These are phyloP conservation scores for Pipa parva DNA, from an alignment of 2,113 vertebrate species.

Conservation along the genomic window DNA sequence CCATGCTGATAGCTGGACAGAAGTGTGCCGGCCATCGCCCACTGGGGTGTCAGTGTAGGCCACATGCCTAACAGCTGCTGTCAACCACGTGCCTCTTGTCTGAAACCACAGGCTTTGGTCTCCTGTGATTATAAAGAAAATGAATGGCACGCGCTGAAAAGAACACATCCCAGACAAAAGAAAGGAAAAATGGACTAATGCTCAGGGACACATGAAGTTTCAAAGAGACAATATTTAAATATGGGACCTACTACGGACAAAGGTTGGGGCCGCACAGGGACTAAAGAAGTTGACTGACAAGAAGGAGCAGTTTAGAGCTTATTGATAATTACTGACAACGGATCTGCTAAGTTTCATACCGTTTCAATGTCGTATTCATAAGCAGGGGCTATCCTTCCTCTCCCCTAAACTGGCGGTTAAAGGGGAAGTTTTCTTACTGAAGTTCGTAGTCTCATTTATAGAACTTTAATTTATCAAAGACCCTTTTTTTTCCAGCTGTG, in stretches of 20 bases:
- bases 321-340: no score
- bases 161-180: not conserved
- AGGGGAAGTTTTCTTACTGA: no score
- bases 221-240: not conserved
- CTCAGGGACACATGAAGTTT: not conserved
- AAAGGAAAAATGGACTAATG: not conserved
- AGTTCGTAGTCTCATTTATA: no score
- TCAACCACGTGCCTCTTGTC: constrained; percentile 9
- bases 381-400: no score
- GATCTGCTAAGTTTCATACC: no score
- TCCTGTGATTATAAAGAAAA: not conserved
- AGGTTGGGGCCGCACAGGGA: not conserved
- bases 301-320: not conserved
- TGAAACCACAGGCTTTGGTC: constrained; percentile 8
- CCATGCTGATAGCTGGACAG: constrained; percentile 20
- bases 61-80: constrained; percentile 31
- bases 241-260: not conserved
- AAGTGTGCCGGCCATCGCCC: constrained; percentile 19
- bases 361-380: no score
- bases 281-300: not conserved
- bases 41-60: not conserved
- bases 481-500: no score
- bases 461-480: no score
- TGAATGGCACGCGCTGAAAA: not conserved
- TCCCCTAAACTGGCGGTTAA: no score